Evolutionary conservation across 2,113 vertebrate genomes (phyloP).

Genomic region (Percina caprodes): DNA sequence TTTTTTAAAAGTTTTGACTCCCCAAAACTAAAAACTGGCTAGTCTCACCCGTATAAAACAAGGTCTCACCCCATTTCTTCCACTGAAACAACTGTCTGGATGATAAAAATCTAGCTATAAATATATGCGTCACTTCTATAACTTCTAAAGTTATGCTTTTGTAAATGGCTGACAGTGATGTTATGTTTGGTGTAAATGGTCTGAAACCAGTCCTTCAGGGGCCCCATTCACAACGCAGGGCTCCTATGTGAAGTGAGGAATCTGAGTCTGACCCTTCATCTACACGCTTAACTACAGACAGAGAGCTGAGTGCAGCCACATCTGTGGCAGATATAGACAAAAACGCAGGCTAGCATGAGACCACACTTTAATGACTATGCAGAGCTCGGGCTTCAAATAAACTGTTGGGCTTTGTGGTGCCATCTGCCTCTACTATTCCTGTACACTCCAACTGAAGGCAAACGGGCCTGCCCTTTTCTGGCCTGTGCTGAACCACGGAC

Average conservation of each 20-base stretch:
- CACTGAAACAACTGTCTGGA: background rate
- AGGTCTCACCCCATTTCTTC: background rate
- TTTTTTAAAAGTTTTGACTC: background rate
- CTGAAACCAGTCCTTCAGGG: conserved; percentile 19
- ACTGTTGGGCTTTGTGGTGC: conserved; percentile 67
- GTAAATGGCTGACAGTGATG: background rate
- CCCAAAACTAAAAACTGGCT: background rate
- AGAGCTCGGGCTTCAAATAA: conserved; percentile 76
- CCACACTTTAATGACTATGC: conserved; percentile 78
- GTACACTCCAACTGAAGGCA: conserved; percentile 35
- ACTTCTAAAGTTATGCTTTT: background rate
- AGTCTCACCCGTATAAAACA: background rate
- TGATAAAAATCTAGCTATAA: background rate
- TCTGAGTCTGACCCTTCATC: conserved; percentile 45
- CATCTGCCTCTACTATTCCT: conserved; percentile 67
- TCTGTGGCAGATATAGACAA: conserved; percentile 74
- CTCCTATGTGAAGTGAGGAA: conserved; percentile 37
- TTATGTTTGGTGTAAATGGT: conserved; percentile 7
- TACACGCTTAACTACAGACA: conserved; percentile 58
- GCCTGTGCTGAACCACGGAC: conserved; percentile 7
- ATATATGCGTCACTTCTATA: background rate
- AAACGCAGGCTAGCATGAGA: conserved; percentile 63
- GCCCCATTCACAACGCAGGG: conserved; percentile 5
- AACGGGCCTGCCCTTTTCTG: conserved; percentile 44
- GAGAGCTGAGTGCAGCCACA: conserved; percentile 62